Percentiles rank a stretch among this genome's conserved stretches.
phyloP scores from a whole-genome alignment of 2,113 vertebrate genomes.

The Larimichthys crocea region DNA sequence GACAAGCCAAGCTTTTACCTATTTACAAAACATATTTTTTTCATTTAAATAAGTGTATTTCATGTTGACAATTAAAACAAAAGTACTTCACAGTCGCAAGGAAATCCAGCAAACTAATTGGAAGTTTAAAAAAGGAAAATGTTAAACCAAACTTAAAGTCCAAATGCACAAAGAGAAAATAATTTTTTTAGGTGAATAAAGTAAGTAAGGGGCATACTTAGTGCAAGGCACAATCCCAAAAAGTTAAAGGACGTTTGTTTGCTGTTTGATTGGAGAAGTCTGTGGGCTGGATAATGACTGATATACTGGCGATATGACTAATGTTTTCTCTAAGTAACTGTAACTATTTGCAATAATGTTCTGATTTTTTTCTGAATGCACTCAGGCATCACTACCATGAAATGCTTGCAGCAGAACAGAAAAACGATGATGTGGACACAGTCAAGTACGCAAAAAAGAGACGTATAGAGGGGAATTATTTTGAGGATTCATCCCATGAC shows the following conservation, averaged over 20 bases:
- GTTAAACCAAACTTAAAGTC: background rate
- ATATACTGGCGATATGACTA: background rate
- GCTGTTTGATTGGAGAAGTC: background rate
- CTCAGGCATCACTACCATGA: conserved; percentile 78
- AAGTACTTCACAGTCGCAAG: background rate
- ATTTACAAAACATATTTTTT: background rate
- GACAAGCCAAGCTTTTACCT: background rate
- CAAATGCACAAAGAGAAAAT: background rate
- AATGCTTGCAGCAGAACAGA: conserved; percentile 48
- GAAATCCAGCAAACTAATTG: background rate
- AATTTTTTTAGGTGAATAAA: background rate
- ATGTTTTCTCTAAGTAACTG: background rate
- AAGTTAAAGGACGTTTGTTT: background rate
- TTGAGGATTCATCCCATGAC: conserved; percentile 35
- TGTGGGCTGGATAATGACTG: background rate
- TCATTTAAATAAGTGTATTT: background rate
- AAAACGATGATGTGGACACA: conserved; percentile 76
- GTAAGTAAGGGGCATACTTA: background rate
- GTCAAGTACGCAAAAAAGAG: conserved; percentile 78
- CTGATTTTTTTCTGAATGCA: background rate
- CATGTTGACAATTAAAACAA: background rate
- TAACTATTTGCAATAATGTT: background rate
- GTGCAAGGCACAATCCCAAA: background rate
- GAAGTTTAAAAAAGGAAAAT: background rate
- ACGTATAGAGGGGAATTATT: conserved; percentile 61